phyloP scores from a whole-genome alignment of 2,888 invertebrate genomes.

The Machimus atricapillus region DNA sequence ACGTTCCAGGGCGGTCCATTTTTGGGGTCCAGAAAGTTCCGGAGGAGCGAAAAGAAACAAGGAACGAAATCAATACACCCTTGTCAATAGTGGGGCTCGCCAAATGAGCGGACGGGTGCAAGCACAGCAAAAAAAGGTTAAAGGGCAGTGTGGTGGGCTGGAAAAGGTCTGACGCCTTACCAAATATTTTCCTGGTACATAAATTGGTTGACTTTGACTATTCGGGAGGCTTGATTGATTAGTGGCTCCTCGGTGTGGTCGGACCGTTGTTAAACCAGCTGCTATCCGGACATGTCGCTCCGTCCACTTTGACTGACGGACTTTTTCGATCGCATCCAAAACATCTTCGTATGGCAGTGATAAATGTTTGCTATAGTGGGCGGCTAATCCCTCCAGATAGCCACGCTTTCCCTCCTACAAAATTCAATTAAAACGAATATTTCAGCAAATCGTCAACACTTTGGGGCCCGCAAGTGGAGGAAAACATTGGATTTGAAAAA shows the following conservation, averaged over 20 bases:
- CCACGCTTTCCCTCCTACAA: slow-evolving; percentile 83
- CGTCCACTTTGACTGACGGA: slow-evolving; percentile 69
- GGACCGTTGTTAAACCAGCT: slow-evolving; percentile 58
- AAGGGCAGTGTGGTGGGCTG: slow-evolving; percentile 47
- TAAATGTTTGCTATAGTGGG: slow-evolving; percentile 85
- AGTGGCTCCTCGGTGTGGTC: slow-evolving; percentile 55
- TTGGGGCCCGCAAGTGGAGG: not conserved
- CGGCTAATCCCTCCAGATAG: slow-evolving; percentile 84
- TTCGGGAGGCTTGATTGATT: slow-evolving; percentile 72
- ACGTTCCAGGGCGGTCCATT: not conserved
- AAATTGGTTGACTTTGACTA: slow-evolving; percentile 84
- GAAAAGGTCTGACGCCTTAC: slow-evolving; percentile 67
- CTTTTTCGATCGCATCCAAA: slow-evolving; percentile 82
- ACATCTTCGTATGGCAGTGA: slow-evolving; percentile 89
- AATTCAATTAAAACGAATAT: slow-evolving; percentile 37
- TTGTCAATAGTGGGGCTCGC: slow-evolving; percentile 20
- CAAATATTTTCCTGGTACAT: slow-evolving; percentile 91
- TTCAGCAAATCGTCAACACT: slow-evolving; percentile 34
- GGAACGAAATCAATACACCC: slow-evolving; percentile 36
- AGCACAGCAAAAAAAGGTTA: slow-evolving; percentile 40
- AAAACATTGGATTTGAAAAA: not conserved
- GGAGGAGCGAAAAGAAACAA: slow-evolving; percentile 24
- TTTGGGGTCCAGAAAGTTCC: not conserved
- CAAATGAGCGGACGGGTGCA: slow-evolving; percentile 8
- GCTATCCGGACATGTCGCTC: slow-evolving; percentile 63